Evolutionary conservation across 2,113 vertebrate genomes (phyloP).

Genomic region (Pogona vitticeps): DNA sequence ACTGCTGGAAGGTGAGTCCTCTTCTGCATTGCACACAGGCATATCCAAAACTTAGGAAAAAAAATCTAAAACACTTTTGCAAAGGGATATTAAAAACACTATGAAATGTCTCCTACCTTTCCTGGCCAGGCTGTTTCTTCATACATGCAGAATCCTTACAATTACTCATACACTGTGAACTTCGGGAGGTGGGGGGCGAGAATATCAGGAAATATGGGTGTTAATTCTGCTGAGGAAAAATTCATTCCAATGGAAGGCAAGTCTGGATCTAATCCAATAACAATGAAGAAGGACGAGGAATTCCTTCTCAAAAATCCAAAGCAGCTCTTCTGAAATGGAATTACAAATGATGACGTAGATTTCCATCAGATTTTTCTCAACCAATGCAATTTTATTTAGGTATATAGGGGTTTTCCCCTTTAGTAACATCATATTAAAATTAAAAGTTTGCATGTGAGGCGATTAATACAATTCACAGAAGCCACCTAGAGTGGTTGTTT

Average conservation of each 20-base stretch:
- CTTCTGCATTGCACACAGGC: neutral
- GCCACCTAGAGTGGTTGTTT: too few species aligned
- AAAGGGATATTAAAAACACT: neutral
- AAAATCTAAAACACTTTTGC: neutral
- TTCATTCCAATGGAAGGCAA: neutral
- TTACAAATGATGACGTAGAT: neutral
- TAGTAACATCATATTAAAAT: too few species aligned
- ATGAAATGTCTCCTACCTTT: neutral
- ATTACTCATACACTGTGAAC: neutral
- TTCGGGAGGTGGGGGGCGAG: too few species aligned
- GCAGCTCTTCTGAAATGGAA: neutral
- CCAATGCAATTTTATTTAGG: neutral
- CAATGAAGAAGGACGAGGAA: neutral
- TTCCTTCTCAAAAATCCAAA: neutral
- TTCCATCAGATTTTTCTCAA: too few species aligned
- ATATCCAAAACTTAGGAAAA: neutral
- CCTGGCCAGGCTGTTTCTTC: neutral
- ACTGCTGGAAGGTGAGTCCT: neutral
- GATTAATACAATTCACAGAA: too few species aligned
- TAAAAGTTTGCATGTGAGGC: too few species aligned
- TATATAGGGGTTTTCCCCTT: too few species aligned
- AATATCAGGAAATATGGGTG: too few species aligned
- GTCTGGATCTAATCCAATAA: neutral
- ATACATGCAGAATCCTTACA: neutral
- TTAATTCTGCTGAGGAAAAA: too few species aligned